Conservation (phyloP, 1,140 invertebrate species). For the Gonioctena quinquepunctata region DNA sequence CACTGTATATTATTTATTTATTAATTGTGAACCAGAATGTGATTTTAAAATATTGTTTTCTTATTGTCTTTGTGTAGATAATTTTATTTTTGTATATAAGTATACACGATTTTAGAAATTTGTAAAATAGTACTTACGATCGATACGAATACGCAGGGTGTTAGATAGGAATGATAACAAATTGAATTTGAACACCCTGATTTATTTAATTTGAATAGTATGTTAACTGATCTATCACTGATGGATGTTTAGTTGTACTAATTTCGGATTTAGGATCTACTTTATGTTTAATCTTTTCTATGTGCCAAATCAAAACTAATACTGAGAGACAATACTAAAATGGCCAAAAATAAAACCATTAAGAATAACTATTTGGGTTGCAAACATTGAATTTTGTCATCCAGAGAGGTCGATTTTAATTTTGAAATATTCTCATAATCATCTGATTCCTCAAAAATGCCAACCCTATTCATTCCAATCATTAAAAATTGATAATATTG, state of each 20-base stretch:
- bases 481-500: too few species aligned
- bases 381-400: too few species aligned
- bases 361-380: too few species aligned
- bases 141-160: not conserved
- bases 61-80: not conserved
- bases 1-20: constrained; percentile 2
- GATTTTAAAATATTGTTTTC: not conserved
- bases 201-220: not conserved
- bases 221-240: not conserved
- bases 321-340: not conserved
- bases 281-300: not conserved
- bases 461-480: too few species aligned
- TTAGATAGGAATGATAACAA: not conserved
- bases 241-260: not conserved
- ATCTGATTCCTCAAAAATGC: too few species aligned
- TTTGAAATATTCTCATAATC: too few species aligned
- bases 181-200: not conserved
- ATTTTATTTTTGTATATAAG: constrained; percentile 8
- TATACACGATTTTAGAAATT: not conserved
- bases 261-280: not conserved
- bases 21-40: not conserved
- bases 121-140: not conserved
- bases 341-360: too few species aligned
- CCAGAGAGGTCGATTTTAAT: too few species aligned
- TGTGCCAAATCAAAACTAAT: not conserved